Percentiles rank a stretch among this genome's conserved stretches.
Conservation (phyloP, 1,140 invertebrate genomes). For the Fopius arisanus region DNA sequence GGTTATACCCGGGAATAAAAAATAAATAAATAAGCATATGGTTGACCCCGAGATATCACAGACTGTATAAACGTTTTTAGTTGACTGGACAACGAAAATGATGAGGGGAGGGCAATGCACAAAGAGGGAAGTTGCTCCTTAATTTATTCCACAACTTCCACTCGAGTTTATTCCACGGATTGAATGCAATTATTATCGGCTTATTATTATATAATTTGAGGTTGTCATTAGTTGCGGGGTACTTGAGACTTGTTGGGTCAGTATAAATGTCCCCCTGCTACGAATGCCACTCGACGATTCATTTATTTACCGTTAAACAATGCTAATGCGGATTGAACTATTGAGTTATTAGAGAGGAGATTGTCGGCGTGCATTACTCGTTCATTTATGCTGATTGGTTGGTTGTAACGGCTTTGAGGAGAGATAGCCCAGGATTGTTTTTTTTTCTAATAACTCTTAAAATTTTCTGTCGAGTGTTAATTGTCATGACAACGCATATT, state of each 20-base stretch:
- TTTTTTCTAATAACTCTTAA: too few relatives aligned
- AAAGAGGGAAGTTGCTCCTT: slow-evolving; percentile 59
- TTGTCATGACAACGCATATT: too few relatives aligned
- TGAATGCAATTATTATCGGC: slow-evolving; percentile 59
- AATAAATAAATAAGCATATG: slow-evolving; percentile 9
- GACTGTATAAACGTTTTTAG: background rate
- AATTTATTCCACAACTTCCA: slow-evolving; percentile 50
- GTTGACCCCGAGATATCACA: background rate
- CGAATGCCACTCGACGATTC: slow-evolving; percentile 9
- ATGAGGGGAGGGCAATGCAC: slow-evolving; percentile 42
- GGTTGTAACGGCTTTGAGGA: too few relatives aligned
- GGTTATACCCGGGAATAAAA: background rate
- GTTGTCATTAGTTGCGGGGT: slow-evolving; percentile 54
- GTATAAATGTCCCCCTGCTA: slow-evolving; percentile 7
- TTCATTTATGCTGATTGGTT: background rate
- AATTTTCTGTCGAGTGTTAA: too few relatives aligned
- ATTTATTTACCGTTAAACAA: slow-evolving; percentile 2
- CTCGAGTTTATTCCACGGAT: slow-evolving; percentile 39
- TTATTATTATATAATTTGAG: slow-evolving; percentile 62
- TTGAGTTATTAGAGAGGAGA: background rate
- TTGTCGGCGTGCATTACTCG: background rate
- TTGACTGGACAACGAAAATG: background rate
- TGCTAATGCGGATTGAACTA: background rate
- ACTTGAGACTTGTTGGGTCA: slow-evolving; percentile 50
- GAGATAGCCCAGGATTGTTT: too few relatives aligned